Percentiles rank a stretch among this genome's conserved stretches.
Evolutionary conservation across 2,113 vertebrate species (phyloP).

Genomic region (Anolis carolinensis): DNA sequence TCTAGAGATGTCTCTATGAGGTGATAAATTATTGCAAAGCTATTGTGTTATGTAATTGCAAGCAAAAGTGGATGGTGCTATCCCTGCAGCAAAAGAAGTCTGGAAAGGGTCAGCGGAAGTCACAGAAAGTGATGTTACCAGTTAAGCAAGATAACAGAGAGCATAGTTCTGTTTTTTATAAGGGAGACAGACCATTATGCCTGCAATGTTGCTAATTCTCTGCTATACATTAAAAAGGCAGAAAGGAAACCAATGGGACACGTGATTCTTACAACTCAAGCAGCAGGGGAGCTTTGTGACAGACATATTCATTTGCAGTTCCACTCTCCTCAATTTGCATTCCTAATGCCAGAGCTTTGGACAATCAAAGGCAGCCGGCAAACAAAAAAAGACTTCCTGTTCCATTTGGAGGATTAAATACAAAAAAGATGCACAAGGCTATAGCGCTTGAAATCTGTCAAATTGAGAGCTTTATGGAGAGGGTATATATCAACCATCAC

Average conservation of each 20-base stretch:
- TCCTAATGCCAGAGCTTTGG: neutral
- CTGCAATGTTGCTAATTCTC: neutral
- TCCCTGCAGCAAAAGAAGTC: neutral
- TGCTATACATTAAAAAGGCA: neutral
- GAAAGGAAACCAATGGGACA: neutral
- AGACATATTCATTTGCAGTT: neutral
- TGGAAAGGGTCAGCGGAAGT: neutral
- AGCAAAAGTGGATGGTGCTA: neutral
- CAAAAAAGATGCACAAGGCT: fast-evolving
- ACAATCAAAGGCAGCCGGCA: neutral
- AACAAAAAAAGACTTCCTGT: neutral
- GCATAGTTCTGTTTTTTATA: conserved; percentile 1
- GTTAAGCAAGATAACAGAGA: neutral
- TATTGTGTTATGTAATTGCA: no score
- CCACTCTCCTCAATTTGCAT: fast-evolving
- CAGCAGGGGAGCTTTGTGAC: neutral
- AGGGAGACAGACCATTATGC: neutral
- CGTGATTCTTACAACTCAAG: neutral
- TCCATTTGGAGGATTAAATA: neutral
- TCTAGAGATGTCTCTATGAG: no score
- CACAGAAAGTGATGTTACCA: neutral
- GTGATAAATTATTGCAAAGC: no score
- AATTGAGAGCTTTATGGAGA: neutral
- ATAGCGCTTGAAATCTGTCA: neutral
- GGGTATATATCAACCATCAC: neutral